Percentiles rank a stretch among this genome's conserved stretches.
phyloP scores from a whole-genome alignment of 2,113 vertebrate species.

The Chelonoidis abingdonii region DNA sequence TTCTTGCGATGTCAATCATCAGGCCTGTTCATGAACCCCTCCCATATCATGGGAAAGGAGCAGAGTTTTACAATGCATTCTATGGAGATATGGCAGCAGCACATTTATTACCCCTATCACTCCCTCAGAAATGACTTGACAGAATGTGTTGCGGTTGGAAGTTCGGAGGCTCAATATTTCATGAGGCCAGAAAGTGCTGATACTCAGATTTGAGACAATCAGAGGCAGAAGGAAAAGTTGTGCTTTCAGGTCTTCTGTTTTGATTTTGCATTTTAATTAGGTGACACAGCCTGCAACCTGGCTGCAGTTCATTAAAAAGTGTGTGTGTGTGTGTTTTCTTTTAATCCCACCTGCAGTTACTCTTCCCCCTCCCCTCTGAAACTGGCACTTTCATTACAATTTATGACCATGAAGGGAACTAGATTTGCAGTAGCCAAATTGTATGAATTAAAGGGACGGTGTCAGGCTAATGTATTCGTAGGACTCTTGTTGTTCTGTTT shows the following conservation, averaged over 20 bases:
- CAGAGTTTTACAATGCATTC: neutral
- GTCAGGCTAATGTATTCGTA: neutral
- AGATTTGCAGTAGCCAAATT: conserved; percentile 6
- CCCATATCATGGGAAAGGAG: neutral
- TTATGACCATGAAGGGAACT: neutral
- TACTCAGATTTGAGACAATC: neutral
- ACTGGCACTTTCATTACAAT: neutral
- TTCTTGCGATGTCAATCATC: neutral
- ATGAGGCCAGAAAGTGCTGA: neutral
- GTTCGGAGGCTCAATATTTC: neutral
- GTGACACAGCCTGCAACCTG: neutral
- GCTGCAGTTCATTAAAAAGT: neutral
- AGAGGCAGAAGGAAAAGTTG: neutral
- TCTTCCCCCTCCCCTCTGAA: neutral
- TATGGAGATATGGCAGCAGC: neutral
- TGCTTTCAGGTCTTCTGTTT: neutral
- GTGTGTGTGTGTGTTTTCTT: neutral
- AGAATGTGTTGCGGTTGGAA: neutral
- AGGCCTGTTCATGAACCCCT: neutral
- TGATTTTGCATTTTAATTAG: neutral
- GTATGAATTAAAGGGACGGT: neutral
- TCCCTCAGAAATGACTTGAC: neutral
- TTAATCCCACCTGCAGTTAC: neutral
- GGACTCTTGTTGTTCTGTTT: neutral
- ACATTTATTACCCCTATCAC: neutral